A percentile compares a stretch with the other conserved stretches of the same genome.
phyloP scores from a whole-genome alignment of 2,113 vertebrate genomes.

The Actenoides hombroni region DNA sequence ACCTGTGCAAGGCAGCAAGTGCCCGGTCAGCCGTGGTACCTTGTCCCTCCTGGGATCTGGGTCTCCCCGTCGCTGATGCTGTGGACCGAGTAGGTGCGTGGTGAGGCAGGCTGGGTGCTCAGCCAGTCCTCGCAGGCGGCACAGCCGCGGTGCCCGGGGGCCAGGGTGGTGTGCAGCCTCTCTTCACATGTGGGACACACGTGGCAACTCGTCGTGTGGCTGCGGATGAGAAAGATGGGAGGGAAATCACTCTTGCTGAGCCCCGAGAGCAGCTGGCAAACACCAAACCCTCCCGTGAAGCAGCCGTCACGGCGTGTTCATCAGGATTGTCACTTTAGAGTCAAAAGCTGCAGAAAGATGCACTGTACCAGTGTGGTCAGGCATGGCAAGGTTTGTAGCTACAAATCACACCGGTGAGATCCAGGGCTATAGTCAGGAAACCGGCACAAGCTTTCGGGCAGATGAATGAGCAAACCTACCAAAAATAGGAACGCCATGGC shows the following conservation, averaged over 20 bases:
- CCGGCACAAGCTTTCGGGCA: neutral
- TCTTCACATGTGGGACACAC: neutral
- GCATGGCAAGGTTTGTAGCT: neutral
- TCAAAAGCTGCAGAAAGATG: neutral
- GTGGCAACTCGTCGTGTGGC: neutral
- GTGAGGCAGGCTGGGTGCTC: neutral
- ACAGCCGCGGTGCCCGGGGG: rapidly evolving
- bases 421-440: rapidly evolving
- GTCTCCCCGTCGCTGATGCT: neutral
- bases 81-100: neutral
- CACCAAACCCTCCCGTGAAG: neutral
- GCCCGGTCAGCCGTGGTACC: neutral
- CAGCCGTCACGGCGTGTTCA: rapidly evolving
- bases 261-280: neutral
- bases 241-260: neutral
- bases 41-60: neutral
- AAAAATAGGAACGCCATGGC: neutral
- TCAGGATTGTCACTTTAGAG: neutral
- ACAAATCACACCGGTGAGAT: neutral
- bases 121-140: neutral
- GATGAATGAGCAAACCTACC: neutral
- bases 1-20: rapidly evolving
- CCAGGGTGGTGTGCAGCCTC: neutral
- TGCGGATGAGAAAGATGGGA: neutral
- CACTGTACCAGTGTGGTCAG: neutral